A percentile compares a stretch with the other conserved stretches of the same genome.
These are phyloP conservation scores for Drosophila pseudoananassae DNA, from an alignment of 1,140 invertebrate genomes.

Conservation along the genomic window DNA sequence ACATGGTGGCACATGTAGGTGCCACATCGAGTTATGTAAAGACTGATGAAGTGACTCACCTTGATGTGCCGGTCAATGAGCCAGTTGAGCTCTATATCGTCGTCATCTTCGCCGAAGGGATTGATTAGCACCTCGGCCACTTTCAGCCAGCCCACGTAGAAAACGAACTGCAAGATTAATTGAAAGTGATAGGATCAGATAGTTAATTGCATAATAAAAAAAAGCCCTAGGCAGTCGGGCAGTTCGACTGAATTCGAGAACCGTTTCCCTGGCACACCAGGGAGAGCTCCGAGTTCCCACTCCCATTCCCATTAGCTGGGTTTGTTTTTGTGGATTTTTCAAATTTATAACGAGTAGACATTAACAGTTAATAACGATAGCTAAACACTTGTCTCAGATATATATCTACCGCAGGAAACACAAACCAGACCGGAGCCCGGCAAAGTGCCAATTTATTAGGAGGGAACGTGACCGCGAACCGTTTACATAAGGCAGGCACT, in stretches of 20 bases:
- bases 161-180: constrained; percentile 91
- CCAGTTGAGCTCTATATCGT: constrained; percentile 96
- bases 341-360: constrained; percentile 18
- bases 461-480: constrained; percentile 61
- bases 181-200: constrained; percentile 41
- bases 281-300: constrained; percentile 33
- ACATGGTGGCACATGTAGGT: constrained; percentile 11
- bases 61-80: constrained; percentile 95
- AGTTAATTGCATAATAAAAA: constrained; percentile 33
- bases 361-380: constrained; percentile 45
- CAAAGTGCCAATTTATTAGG: constrained; percentile 32
- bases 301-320: constrained; percentile 50
- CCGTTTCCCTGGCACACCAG: constrained; percentile 9
- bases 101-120: constrained; percentile 97
- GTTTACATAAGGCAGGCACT: constrained; percentile 77
- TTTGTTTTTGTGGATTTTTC: constrained; percentile 26
- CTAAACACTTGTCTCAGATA: constrained; percentile 42
- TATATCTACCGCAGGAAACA: constrained; percentile 17
- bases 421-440: constrained; percentile 11
- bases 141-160: constrained; percentile 98
- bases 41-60: constrained; percentile 85
- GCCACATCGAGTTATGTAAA: constrained; percentile 11
- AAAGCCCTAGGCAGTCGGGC: neutral
- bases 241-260: constrained; percentile 39
- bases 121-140: constrained; percentile 96